Percentiles rank a stretch among this genome's conserved stretches.
phyloP scores from a whole-genome alignment of 2,797 vertebrate genomes.

The Nyctalus aviator region DNA sequence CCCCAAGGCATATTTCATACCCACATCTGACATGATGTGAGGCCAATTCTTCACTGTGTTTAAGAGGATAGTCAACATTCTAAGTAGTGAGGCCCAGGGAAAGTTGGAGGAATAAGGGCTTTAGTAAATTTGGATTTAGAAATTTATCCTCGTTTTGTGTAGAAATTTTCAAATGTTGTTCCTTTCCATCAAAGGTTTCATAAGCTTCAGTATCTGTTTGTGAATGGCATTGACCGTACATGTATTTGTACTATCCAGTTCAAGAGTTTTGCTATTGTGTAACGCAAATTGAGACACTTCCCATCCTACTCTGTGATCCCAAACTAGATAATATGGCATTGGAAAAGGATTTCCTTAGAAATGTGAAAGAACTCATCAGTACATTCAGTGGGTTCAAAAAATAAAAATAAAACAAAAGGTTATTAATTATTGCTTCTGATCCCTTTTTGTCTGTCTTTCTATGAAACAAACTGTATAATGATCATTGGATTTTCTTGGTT shows the following conservation, averaged over 20 bases:
- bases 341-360: background rate
- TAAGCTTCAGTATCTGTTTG: background rate
- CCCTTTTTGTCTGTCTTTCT: background rate
- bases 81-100: background rate
- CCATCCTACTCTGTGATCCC: background rate
- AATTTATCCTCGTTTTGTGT: background rate
- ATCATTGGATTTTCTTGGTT: background rate
- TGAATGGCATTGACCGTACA: background rate
- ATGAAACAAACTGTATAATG: background rate
- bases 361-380: background rate
- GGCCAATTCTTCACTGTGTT: background rate
- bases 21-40: background rate
- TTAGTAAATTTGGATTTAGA: background rate
- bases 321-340: background rate
- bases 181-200: background rate
- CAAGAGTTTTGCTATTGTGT: background rate
- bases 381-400: background rate
- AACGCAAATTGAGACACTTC: background rate
- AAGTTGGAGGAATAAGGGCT: background rate
- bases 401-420: background rate
- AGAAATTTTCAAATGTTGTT: background rate
- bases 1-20: background rate
- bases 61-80: background rate
- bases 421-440: background rate
- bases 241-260: background rate